Percentiles rank a stretch among this genome's conserved stretches.
Conservation (phyloP, 2,888 invertebrate genomes). For the Axea sp. region DNA sequence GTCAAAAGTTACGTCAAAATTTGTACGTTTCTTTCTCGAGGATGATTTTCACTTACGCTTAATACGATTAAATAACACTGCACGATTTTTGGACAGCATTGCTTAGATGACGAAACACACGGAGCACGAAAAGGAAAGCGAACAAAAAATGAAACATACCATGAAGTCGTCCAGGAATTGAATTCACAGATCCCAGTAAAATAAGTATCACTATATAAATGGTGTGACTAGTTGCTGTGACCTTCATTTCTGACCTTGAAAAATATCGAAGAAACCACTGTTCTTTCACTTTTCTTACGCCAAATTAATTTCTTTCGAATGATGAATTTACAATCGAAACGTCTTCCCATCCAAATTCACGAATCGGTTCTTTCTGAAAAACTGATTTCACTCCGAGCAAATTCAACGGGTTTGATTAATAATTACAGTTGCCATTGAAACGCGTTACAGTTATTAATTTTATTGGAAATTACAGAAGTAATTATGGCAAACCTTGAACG, state of each 20-base stretch:
- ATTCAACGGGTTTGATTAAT: too few relatives aligned
- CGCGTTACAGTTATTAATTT: too few relatives aligned
- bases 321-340: conserved; percentile 18
- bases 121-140: too few relatives aligned
- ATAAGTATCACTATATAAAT: conserved; percentile 50
- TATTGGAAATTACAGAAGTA: too few relatives aligned
- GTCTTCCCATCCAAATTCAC: conserved; percentile 23
- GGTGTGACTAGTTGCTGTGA: conserved; percentile 50
- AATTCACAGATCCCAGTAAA: conserved; percentile 45
- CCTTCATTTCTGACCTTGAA: conserved; percentile 60
- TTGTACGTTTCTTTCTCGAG: too few relatives aligned
- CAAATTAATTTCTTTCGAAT: conserved; percentile 25
- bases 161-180: conserved; percentile 55
- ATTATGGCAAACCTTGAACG: too few relatives aligned
- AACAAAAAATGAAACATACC: conserved; percentile 40
- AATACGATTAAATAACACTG: background rate
- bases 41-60: background rate
- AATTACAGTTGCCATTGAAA: too few relatives aligned
- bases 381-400: too few relatives aligned
- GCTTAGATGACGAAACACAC: too few relatives aligned
- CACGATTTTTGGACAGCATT: too few relatives aligned
- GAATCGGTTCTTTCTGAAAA: conserved; percentile 1
- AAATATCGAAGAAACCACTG: conserved; percentile 33
- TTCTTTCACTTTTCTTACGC: conserved; percentile 51
- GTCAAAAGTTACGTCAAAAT: conserved; percentile 12